Percentiles rank a stretch among this genome's conserved stretches.
These are phyloP conservation scores for Microctenopoma lineatum DNA, from an alignment of 2,797 vertebrate species.

Conservation along the genomic window DNA sequence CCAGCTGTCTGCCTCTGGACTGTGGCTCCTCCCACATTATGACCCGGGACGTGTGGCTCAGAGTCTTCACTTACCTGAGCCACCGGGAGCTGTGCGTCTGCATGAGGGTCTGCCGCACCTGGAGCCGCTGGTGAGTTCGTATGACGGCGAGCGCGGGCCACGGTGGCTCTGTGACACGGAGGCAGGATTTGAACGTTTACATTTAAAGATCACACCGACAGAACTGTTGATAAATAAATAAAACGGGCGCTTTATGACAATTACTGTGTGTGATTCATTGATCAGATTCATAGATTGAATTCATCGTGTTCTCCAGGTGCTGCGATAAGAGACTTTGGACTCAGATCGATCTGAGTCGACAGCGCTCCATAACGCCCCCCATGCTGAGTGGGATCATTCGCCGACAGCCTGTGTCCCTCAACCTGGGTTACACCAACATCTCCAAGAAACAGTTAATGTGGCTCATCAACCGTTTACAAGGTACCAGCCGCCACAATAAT, in stretches of 20 bases:
- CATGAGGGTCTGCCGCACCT: constrained; percentile 94
- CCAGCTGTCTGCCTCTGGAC: constrained; percentile 90
- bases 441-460: constrained; percentile 96
- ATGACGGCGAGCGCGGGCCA: too few relatives aligned
- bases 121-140: constrained; percentile 89
- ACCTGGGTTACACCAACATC: constrained; percentile 93
- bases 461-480: constrained; percentile 92
- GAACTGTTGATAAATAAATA: too few relatives aligned
- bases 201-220: too few relatives aligned
- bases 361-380: constrained; percentile 91
- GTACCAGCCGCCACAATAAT: constrained; percentile 53
- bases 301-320: constrained; percentile 81
- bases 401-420: constrained; percentile 88
- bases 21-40: constrained; percentile 89
- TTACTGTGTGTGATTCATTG: too few relatives aligned
- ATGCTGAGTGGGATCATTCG: constrained; percentile 95
- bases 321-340: constrained; percentile 92
- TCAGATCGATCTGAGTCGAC: constrained; percentile 90
- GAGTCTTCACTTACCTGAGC: constrained; percentile 89
- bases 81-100: constrained; percentile 91
- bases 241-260: too few relatives aligned
- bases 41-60: constrained; percentile 89
- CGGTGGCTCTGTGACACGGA: too few relatives aligned
- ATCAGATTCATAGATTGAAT: too few relatives aligned
- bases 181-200: too few relatives aligned